Conservation (phyloP, 1,140 invertebrate species). For the Scaptomyza pallida region DNA sequence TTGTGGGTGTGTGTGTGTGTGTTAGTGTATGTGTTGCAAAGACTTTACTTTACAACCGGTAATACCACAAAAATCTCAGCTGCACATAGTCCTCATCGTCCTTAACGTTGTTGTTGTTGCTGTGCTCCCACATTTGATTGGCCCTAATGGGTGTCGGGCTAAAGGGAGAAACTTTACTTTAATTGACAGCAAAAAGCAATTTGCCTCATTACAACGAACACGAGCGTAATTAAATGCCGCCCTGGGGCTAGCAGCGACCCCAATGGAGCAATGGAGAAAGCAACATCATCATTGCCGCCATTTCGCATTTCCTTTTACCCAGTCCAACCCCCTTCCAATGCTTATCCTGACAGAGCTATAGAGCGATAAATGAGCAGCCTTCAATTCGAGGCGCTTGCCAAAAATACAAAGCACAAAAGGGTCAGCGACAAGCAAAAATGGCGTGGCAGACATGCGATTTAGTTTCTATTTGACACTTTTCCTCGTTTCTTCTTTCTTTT, state of each 20-base stretch:
- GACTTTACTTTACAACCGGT: slow-evolving; percentile 59
- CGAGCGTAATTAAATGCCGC: slow-evolving; percentile 78
- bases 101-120: slow-evolving; percentile 7
- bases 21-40: slow-evolving; percentile 7
- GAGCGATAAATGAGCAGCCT: slow-evolving; percentile 27
- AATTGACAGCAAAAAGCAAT: slow-evolving; percentile 82
- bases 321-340: not conserved
- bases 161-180: slow-evolving; percentile 77
- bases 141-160: slow-evolving; percentile 50
- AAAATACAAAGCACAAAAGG: slow-evolving; percentile 44
- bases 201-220: slow-evolving; percentile 78
- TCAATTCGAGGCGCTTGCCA: slow-evolving; percentile 30
- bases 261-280: slow-evolving; percentile 28
- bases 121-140: slow-evolving; percentile 61
- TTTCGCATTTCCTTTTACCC: slow-evolving; percentile 2
- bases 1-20: slow-evolving; percentile 1
- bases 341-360: not conserved
- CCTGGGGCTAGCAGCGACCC: slow-evolving; percentile 56
- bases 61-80: slow-evolving; percentile 59
- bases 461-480: slow-evolving; percentile 83
- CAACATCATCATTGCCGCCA: slow-evolving; percentile 46
- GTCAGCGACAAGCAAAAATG: slow-evolving; percentile 29
- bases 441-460: slow-evolving; percentile 70
- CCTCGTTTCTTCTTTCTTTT: too few species aligned
- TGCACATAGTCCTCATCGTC: slow-evolving; percentile 4